Base-by-base conservation (phyloP, 2,888 invertebrate species). In the Clistopyga incitator region DNA sequence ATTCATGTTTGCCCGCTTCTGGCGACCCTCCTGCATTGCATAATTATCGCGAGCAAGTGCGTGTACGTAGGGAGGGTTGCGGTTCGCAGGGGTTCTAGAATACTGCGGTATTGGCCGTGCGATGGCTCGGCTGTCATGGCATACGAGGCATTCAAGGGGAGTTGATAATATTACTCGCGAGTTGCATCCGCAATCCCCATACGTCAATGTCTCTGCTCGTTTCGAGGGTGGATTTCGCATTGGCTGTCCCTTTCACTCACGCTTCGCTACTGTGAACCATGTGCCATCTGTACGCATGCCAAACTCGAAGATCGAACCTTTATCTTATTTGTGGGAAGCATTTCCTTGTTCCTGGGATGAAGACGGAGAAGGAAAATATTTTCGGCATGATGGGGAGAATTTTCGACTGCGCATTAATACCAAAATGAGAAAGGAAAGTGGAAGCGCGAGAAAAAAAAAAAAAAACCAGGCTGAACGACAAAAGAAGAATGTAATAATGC, bases 31-130 rank as follows among this genome's bases (percentile, higher is more conserved):
- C 78, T 38, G 65, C 74, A 84, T 78, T 90, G 86, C 87, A 90
- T 90, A 90, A 90, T 90, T 90, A 90, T 89, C 87, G 86, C 84
- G 65, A 56, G 80, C 75, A 84, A 80, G 56, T 56, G 86, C 82
- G 82, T 25, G 42, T 50, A 38, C 23, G 70, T 52, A 68, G 64
- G 77, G 23, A 54, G 54, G 23, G 29, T 34, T 61, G 68, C 42
- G 78, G 74, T 72, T 50, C n/a, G 11, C 67, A 56, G 70, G 38
- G 54, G 74, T 20, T 23, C 61, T 20, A 59, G 68, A 42, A 80
- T 77, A 74, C 68, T 71, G 74, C 68, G 84, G 72, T 71, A 67
- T 64, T 64, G 72, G 74, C 75, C 65, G 45, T 18, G 42, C 45
- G 25, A 72, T 72, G 84, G 75, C 70, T 82, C 25, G 75, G 23